Conservation (phyloP, 2,797 vertebrate species). For the Jordanella pulchra region DNA sequence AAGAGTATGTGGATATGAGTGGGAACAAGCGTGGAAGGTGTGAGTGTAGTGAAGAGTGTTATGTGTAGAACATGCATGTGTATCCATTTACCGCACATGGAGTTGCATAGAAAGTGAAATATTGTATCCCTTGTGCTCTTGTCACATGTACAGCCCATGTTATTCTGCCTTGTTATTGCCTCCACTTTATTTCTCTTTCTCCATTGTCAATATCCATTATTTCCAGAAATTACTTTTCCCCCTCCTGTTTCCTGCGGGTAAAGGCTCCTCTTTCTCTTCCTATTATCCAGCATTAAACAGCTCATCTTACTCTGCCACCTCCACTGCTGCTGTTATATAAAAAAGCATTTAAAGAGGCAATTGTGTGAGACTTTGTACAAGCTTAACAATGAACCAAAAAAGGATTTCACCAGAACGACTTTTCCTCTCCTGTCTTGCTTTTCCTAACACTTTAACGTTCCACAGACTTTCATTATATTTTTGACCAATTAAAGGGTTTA, state of each 20-base stretch:
- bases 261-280: conserved; percentile 49
- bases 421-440: conserved; percentile 12
- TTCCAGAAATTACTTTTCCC: conserved; percentile 39
- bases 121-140: conserved; percentile 33
- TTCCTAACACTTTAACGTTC: neutral
- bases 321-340: conserved; percentile 50
- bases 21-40: conserved; percentile 63
- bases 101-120: conserved; percentile 14
- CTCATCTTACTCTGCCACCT: conserved; percentile 49
- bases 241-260: conserved; percentile 21
- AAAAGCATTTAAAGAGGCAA: conserved; percentile 42
- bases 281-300: conserved; percentile 32
- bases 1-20: conserved; percentile 55
- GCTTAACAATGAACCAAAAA: conserved; percentile 31
- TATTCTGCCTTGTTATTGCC: conserved; percentile 16
- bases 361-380: conserved; percentile 38
- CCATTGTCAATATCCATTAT: conserved; percentile 29
- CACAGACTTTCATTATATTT: neutral
- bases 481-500: neutral
- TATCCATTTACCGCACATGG: conserved; percentile 27
- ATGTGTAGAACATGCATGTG: conserved; percentile 55
- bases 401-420: conserved; percentile 4
- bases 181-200: conserved; percentile 13
- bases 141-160: conserved; percentile 57
- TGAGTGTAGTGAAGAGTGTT: conserved; percentile 56